These are phyloP conservation scores for Bubalus kerabau DNA, from an alignment of 2,113 vertebrate genomes.

Conservation along the genomic window DNA sequence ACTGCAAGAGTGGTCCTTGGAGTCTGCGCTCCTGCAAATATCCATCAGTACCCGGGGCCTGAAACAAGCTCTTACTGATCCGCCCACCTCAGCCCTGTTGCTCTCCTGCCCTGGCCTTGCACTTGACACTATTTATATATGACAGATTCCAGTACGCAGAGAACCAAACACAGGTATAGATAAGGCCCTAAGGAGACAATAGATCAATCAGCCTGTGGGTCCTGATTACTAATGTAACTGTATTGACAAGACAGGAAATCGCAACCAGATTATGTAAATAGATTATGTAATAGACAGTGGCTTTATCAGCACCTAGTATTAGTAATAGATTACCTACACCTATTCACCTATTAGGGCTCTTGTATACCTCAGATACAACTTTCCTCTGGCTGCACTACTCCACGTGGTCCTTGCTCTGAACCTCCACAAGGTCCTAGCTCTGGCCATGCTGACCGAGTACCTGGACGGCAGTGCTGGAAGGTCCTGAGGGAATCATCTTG, in stretches of 20 bases:
- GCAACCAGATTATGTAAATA: not conserved
- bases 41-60: rapidly evolving
- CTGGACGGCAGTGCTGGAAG: not conserved
- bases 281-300: not conserved
- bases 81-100: not conserved
- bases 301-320: not conserved
- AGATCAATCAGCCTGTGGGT: not conserved
- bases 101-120: not conserved
- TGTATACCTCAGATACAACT: not conserved
- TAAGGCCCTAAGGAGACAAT: not conserved
- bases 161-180: not conserved
- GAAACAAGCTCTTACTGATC: not conserved
- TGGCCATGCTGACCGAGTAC: not conserved
- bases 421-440: not conserved
- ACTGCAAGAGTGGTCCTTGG: not conserved
- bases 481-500: not conserved
- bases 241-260: not conserved
- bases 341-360: not conserved
- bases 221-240: not conserved
- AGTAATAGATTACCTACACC: not conserved
- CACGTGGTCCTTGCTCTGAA: not conserved
- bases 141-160: not conserved
- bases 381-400: not conserved
- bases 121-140: not conserved
- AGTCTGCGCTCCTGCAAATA: not conserved